Conservation (phyloP, 2,797 vertebrate genomes). For the Anguilla marmorata region DNA sequence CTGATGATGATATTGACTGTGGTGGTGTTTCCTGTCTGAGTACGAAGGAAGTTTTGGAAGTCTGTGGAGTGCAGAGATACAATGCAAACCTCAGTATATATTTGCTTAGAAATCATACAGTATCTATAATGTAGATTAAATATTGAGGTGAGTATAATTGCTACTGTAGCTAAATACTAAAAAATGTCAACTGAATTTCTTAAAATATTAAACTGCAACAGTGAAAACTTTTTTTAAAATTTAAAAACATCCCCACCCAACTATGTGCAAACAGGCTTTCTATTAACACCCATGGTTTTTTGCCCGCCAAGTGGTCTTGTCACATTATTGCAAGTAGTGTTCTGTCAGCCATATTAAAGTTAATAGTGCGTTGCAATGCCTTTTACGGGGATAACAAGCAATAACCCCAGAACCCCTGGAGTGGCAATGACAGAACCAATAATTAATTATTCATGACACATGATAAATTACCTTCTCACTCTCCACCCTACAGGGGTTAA, state of each 20-base stretch:
- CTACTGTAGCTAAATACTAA: background rate
- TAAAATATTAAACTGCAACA: background rate
- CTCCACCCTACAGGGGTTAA: background rate
- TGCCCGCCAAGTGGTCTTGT: background rate
- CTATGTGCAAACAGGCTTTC: background rate
- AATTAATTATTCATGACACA: slow-evolving; percentile 13
- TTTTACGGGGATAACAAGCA: background rate
- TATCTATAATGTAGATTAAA: background rate
- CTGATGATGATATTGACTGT: slow-evolving; percentile 98
- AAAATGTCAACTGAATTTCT: background rate
- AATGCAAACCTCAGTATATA: slow-evolving; percentile 2
- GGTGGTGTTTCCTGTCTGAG: slow-evolving; percentile 97
- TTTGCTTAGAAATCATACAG: background rate
- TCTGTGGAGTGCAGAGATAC: slow-evolving; percentile 66
- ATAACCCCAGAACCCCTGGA: background rate
- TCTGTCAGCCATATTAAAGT: slow-evolving; percentile 7
- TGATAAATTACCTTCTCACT: background rate
- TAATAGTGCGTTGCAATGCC: slow-evolving; percentile 2
- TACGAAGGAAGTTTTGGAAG: slow-evolving; percentile 97
- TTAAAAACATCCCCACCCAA: background rate
- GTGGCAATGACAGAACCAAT: background rate
- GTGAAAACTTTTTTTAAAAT: background rate
- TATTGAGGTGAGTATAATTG: background rate
- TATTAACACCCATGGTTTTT: background rate
- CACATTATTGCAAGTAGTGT: background rate